Evolutionary conservation across 2,888 invertebrate genomes (phyloP).

Genomic region (Onthophagus sagittarius): DNA sequence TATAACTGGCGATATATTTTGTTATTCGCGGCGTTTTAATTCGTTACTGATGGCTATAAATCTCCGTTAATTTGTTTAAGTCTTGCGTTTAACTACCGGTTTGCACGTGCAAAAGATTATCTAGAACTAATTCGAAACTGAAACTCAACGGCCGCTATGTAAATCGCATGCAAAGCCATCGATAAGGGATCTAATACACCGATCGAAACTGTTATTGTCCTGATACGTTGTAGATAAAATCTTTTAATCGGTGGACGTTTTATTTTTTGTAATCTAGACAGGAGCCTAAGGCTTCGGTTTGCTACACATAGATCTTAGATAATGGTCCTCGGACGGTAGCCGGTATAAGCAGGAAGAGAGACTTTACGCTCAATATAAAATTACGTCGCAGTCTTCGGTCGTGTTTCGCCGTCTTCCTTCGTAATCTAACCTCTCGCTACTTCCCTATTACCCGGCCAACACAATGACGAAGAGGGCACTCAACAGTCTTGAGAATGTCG

Average conservation of each 20-base stretch:
- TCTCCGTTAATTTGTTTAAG: neutral
- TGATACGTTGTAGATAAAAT: conserved; percentile 1
- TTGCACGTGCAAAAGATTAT: conserved; percentile 2
- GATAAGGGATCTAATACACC: neutral
- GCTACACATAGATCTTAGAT: conserved; percentile 12
- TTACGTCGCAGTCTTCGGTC: neutral
- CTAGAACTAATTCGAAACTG: neutral
- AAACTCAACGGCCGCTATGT: neutral
- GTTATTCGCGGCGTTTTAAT: neutral
- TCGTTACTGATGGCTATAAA: neutral
- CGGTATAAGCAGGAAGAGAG: conserved; percentile 3
- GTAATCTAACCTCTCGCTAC: conserved; percentile 2
- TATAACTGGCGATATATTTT: neutral
- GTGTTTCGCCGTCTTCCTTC: neutral
- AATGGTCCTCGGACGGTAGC: conserved; percentile 5
- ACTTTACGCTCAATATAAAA: conserved; percentile 5
- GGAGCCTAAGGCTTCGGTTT: neutral
- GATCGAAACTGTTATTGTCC: conserved; percentile 10
- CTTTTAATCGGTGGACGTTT: neutral
- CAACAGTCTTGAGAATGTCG: neutral
- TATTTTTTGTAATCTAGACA: neutral
- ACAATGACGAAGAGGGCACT: neutral
- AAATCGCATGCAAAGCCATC: conserved; percentile 2
- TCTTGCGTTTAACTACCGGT: neutral
- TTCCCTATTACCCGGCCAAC: neutral